Evolutionary conservation across 2,113 vertebrate genomes (phyloP).

Genomic region (Hippocampus abdominalis): DNA sequence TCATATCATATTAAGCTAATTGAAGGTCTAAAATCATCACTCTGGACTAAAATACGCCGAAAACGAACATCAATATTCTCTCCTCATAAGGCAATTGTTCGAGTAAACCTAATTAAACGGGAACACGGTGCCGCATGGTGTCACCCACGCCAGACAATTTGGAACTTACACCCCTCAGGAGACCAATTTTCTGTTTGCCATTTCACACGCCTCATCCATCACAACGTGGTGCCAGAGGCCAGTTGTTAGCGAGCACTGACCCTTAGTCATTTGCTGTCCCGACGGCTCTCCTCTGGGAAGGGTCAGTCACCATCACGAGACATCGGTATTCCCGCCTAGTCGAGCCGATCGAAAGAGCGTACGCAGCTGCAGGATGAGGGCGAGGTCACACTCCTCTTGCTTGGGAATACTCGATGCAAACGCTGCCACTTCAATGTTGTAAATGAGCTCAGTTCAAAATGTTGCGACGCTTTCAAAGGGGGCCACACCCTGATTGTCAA

Average conservation of each 20-base stretch:
- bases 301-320: constrained; percentile 18
- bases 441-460: neutral
- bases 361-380: constrained; percentile 9
- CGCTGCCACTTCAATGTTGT: neutral
- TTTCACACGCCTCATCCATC: constrained; percentile 51
- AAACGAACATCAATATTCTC: neutral
- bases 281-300: constrained; percentile 16
- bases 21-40: neutral
- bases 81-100: constrained; percentile 1
- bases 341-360: constrained; percentile 26
- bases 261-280: constrained; percentile 11
- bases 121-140: neutral
- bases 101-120: neutral
- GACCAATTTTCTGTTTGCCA: constrained; percentile 11
- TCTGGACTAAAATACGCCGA: neutral
- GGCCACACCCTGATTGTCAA: neutral
- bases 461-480: neutral
- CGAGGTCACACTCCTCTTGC: neutral
- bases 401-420: neutral
- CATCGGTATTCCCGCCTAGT: constrained; percentile 16
- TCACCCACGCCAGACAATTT: constrained; percentile 10
- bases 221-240: constrained; percentile 37
- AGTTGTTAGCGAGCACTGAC: constrained; percentile 34
- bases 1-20: neutral
- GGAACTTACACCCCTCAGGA: constrained; percentile 33